These are phyloP conservation scores for Trilocha varians DNA, from an alignment of 2,888 invertebrate genomes.

Conservation along the genomic window DNA sequence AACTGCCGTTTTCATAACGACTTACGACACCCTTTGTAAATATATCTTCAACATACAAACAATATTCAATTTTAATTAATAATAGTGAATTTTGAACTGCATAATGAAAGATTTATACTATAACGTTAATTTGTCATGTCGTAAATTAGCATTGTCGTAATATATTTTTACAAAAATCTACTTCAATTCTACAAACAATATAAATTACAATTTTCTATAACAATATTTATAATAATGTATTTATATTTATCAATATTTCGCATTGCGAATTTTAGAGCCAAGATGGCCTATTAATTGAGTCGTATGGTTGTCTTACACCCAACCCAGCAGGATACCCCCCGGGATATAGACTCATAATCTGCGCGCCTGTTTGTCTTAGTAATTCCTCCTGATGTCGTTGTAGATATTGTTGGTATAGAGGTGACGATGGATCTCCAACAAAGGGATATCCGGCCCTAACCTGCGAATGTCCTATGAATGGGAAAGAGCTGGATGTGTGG, in stretches of 20 bases:
- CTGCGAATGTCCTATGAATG: slow-evolving; percentile 75
- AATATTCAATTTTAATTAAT: too few relatives aligned
- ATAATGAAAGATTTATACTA: slow-evolving; percentile 5
- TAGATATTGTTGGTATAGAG: slow-evolving; percentile 82
- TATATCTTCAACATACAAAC: too few relatives aligned
- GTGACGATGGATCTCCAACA: slow-evolving; percentile 76
- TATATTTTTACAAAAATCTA: slow-evolving; percentile 41
- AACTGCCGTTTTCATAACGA: too few relatives aligned
- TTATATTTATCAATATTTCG: slow-evolving; percentile 14
- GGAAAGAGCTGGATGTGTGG: slow-evolving; percentile 61
- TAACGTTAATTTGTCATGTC: slow-evolving; percentile 28
- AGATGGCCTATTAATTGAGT: slow-evolving; percentile 77
- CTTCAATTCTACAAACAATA: slow-evolving; percentile 48
- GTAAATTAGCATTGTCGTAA: slow-evolving; percentile 34
- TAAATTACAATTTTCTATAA: slow-evolving; percentile 54
- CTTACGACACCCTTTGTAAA: too few relatives aligned
- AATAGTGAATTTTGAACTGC: neutral
- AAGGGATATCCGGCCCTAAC: slow-evolving; percentile 76
- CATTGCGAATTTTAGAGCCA: slow-evolving; percentile 72
- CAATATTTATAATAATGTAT: slow-evolving; percentile 40
- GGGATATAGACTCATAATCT: slow-evolving; percentile 77
- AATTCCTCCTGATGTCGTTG: slow-evolving; percentile 76
- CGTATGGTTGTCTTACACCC: slow-evolving; percentile 82
- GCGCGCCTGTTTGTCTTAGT: slow-evolving; percentile 72
- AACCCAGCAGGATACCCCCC: slow-evolving; percentile 76